Conservation (phyloP, 2,113 vertebrate genomes). For the Corythornis madagascariensis region DNA sequence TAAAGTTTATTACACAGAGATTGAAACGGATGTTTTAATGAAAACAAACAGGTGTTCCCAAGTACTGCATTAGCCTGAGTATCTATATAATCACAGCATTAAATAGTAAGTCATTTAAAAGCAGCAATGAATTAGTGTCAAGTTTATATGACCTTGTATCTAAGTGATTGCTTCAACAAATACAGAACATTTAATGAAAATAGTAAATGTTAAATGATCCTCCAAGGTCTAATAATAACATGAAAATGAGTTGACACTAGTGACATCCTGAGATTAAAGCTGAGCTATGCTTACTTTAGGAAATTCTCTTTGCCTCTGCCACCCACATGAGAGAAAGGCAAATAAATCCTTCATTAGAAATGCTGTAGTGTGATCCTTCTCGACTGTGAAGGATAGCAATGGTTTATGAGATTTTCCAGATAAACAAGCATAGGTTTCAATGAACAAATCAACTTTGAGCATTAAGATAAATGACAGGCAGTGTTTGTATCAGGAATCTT, state of each 20-base stretch:
- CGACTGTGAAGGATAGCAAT: not conserved
- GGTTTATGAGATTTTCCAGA: not conserved
- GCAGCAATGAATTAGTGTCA: not conserved
- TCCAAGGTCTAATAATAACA: slow-evolving; percentile 44
- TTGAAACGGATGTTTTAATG: slow-evolving; percentile 15
- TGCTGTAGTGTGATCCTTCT: not conserved
- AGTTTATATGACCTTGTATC: slow-evolving; percentile 36
- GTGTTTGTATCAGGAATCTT: not conserved
- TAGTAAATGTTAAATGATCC: slow-evolving; percentile 34
- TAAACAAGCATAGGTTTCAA: not conserved
- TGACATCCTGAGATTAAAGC: slow-evolving; percentile 23
- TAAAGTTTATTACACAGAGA: not conserved
- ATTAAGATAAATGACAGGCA: not conserved
- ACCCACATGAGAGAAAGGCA: slow-evolving; percentile 4
- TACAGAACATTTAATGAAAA: slow-evolving; percentile 28
- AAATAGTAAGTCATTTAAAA: slow-evolving; percentile 35
- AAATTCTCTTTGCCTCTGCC: slow-evolving; percentile 15
- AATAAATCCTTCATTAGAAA: slow-evolving; percentile 37
- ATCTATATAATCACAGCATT: slow-evolving; percentile 7
- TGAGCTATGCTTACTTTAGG: slow-evolving; percentile 26
- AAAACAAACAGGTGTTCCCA: slow-evolving; percentile 31
- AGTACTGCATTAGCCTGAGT: slow-evolving; percentile 20
- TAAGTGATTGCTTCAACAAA: slow-evolving; percentile 43
- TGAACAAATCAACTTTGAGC: not conserved
- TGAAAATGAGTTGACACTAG: slow-evolving; percentile 44